Percentiles rank a stretch among this genome's conserved stretches.
Conservation (phyloP, 2,113 vertebrate genomes). For the Istiophorus platypterus region DNA sequence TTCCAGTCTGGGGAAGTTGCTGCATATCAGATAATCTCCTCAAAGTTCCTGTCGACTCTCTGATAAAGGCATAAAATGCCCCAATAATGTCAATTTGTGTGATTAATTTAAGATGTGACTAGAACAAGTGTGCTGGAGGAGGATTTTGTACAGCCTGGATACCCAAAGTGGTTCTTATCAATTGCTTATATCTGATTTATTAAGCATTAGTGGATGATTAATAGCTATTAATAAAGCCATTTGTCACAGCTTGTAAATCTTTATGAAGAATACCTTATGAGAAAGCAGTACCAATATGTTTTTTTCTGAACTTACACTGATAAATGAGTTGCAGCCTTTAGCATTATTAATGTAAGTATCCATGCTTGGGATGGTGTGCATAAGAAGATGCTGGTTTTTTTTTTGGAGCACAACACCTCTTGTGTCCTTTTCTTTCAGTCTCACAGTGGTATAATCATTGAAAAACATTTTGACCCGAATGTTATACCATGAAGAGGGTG, state of each 20-base stretch:
- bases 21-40: background rate
- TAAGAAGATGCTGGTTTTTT: constrained; percentile 25
- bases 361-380: background rate
- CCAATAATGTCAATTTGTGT: background rate
- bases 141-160: constrained; percentile 13
- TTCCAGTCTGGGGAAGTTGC: background rate
- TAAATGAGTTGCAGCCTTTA: background rate
- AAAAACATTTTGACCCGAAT: constrained; percentile 49
- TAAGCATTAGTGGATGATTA: background rate
- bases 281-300: background rate
- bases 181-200: background rate
- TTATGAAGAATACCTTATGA: background rate
- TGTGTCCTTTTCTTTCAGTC: constrained; percentile 43
- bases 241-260: background rate
- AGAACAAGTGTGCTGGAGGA: background rate
- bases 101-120: background rate
- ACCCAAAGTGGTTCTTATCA: background rate
- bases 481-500: constrained; percentile 59
- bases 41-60: background rate
- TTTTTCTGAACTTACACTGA: background rate
- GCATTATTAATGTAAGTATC: background rate
- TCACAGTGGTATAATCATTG: constrained; percentile 59
- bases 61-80: background rate
- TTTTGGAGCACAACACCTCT: constrained; percentile 45
- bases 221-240: background rate